Evolutionary conservation across 2,797 vertebrate genomes (phyloP).

Genomic region (Acomys russatus): DNA sequence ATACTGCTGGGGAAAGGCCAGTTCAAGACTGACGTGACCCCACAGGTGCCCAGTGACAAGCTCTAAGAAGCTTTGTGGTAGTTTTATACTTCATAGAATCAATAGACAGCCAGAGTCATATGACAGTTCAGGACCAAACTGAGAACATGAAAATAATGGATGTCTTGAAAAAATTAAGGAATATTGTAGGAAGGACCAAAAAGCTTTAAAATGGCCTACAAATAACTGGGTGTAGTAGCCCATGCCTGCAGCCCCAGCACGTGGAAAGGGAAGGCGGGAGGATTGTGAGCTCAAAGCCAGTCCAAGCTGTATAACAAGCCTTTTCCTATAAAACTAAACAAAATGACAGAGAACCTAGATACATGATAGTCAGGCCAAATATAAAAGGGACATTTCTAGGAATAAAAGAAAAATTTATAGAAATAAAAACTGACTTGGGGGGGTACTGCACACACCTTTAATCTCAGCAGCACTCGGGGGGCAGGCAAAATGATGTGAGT

Average conservation of each 20-base stretch:
- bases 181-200: not conserved
- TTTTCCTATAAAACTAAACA: not conserved
- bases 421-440: not conserved
- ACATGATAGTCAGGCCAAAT: not conserved
- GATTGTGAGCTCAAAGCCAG: not conserved
- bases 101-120: not conserved
- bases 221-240: not conserved
- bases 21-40: not conserved
- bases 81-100: not conserved
- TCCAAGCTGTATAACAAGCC: too few species aligned
- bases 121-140: not conserved
- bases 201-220: not conserved
- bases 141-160: not conserved
- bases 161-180: not conserved
- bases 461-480: too few species aligned
- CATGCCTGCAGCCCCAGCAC: not conserved
- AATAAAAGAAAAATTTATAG: not conserved
- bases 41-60: not conserved
- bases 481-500: too few species aligned
- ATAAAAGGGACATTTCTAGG: not conserved
- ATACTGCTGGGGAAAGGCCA: not conserved
- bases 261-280: not conserved
- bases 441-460: too few species aligned
- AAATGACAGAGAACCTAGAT: not conserved
- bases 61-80: not conserved